Base-by-base conservation (phyloP, 2,113 vertebrate species). In the Electrona antarctica region DNA sequence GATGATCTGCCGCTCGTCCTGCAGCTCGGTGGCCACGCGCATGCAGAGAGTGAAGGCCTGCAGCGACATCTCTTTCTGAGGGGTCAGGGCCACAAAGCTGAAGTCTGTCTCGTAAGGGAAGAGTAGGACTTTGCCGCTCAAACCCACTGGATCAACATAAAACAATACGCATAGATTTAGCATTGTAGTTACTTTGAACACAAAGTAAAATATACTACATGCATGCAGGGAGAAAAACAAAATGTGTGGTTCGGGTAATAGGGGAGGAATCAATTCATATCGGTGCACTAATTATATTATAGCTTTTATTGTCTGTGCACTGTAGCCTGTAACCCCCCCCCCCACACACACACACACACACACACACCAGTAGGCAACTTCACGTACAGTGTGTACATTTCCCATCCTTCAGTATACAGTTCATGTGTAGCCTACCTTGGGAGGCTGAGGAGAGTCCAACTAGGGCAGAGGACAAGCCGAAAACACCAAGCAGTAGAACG, bases 21-120 rank as follows among this genome's bases (percentile, higher is more conserved):
- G 85, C 50, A 93, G 87, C 78, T 94, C 93, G 0, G 92, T 92
- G 78, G 91, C 88, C 41, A 94, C 80, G 21, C 21, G 21, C 21
- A 21, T 21, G 21, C 21, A 21, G 21, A 95, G 87, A 0, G 93
- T 94, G 81, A 95, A 93, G 61, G 92, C 92, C 12, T 52, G 77
- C 8, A 94, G 83, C 1, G 64, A 77, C 80, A 94, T 84, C 11
- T 91, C 88, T 76, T 92, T 92, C 87, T 90, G 84, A 0, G 93
- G 93, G 28, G 85, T 80, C 56, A 95, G 81, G 50, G 85, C 81
- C 69, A 93, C 93, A 11, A 88, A 94, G 82, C 93, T 93, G 84
- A 87, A 92, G 76, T 93, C 92, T 0, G 93, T 93, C 89, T 94
- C 92, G 28, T 89, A 93, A 0, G 92, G 94, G 77, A 95, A 95